Evolutionary conservation across 2,113 vertebrate genomes (phyloP).

Genomic region (Neodontobutis hainanensis): DNA sequence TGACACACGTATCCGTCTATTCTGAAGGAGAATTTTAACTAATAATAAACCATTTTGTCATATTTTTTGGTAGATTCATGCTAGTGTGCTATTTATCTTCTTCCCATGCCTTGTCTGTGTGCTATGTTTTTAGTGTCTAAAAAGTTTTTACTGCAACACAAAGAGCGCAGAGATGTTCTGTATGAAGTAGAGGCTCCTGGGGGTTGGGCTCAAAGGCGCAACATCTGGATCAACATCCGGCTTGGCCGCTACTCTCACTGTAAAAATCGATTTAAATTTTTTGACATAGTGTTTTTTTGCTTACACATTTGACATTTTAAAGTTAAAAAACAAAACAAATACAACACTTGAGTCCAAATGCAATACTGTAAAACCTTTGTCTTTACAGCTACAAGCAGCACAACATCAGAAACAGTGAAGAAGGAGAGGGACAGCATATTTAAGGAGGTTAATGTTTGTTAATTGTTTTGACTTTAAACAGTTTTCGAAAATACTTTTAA

Average conservation of each 20-base stretch:
- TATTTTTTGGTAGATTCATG: too few species aligned
- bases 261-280: constrained; percentile 8
- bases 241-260: constrained; percentile 68
- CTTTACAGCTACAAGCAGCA: not conserved
- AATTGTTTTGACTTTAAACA: too few species aligned
- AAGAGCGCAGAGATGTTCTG: constrained; percentile 79
- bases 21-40: too few species aligned
- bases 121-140: constrained; percentile 80
- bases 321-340: too few species aligned
- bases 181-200: constrained; percentile 91
- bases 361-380: not conserved
- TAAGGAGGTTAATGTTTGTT: not conserved
- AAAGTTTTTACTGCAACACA: constrained; percentile 79
- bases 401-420: not conserved
- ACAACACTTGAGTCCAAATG: too few species aligned
- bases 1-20: not conserved
- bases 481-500: too few species aligned
- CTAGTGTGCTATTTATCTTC: too few species aligned
- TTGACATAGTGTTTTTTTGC: not conserved
- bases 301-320: not conserved
- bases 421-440: not conserved
- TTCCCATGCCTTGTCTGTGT: not conserved
- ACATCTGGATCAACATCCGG: constrained; percentile 89
- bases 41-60: too few species aligned
- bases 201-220: constrained; percentile 84